Conservation (phyloP, 2,888 invertebrate species). For the Eupithecia centaureata region DNA sequence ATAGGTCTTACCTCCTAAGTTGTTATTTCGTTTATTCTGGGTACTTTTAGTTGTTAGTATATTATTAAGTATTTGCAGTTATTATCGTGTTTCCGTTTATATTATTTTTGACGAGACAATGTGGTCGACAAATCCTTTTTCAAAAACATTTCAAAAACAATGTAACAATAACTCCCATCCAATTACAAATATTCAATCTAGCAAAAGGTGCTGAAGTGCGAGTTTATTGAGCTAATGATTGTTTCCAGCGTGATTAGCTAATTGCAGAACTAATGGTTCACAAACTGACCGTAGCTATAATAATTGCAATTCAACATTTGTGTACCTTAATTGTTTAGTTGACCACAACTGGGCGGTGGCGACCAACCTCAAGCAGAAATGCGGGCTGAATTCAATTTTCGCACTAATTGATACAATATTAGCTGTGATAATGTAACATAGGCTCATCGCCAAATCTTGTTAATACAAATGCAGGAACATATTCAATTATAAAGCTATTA, state of each 20-base stretch:
- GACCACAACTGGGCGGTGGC: background rate
- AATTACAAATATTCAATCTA: too few species aligned
- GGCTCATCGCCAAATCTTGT: background rate
- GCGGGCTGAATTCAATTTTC: background rate
- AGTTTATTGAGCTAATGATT: background rate
- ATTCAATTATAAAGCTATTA: too few species aligned
- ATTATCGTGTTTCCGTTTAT: too few species aligned
- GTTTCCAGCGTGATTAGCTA: background rate
- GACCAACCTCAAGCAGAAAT: background rate
- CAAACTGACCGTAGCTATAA: background rate
- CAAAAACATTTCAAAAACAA: too few species aligned
- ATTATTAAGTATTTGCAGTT: too few species aligned
- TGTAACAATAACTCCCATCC: background rate
- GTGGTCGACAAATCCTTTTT: too few species aligned
- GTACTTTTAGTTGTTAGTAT: too few species aligned
- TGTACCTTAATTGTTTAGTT: background rate
- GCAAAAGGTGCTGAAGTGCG: background rate
- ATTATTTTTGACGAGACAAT: too few species aligned
- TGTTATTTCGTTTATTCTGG: too few species aligned
- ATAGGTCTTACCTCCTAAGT: too few species aligned
- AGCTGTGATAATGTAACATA: background rate
- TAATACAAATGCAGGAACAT: too few species aligned
- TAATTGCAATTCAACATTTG: constrained; percentile 1
- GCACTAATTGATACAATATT: background rate
- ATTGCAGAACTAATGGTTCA: constrained; percentile 17